phyloP scores from a whole-genome alignment of 2,888 invertebrate species.

The Leptinotarsa haldemani region DNA sequence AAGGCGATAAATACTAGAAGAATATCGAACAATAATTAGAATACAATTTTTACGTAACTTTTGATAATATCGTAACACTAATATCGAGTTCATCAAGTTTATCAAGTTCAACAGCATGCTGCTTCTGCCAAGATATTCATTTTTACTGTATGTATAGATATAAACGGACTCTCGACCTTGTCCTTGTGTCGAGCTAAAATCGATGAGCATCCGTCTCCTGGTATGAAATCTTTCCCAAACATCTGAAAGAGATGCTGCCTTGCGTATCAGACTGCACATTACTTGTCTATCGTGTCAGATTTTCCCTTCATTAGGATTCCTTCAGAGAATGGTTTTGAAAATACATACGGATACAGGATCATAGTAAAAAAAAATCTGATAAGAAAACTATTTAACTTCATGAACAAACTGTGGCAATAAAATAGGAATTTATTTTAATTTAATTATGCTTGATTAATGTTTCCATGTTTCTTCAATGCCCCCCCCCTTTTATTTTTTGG shows the following conservation, averaged over 20 bases:
- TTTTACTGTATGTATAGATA: background rate
- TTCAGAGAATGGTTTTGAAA: too few species aligned
- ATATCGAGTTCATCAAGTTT: background rate
- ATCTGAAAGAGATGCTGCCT: background rate
- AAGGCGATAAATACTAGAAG: too few species aligned
- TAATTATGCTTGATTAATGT: too few species aligned
- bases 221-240: background rate
- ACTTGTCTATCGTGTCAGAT: background rate
- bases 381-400: too few species aligned
- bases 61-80: background rate
- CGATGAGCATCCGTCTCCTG: conserved; percentile 6
- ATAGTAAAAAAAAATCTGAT: too few species aligned
- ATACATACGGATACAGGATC: too few species aligned
- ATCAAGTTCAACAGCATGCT: conserved; percentile 7
- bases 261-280: background rate
- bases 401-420: too few species aligned
- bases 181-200: conserved; percentile 19
- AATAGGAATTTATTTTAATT: too few species aligned
- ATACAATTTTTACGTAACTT: background rate
- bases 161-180: conserved; percentile 1
- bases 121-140: background rate
- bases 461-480: too few species aligned
- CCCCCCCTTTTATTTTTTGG: too few species aligned
- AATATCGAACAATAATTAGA: background rate
- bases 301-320: too few species aligned